These are phyloP conservation scores for Psittacara wagleri DNA, from an alignment of 2,113 vertebrate genomes.

Conservation along the genomic window DNA sequence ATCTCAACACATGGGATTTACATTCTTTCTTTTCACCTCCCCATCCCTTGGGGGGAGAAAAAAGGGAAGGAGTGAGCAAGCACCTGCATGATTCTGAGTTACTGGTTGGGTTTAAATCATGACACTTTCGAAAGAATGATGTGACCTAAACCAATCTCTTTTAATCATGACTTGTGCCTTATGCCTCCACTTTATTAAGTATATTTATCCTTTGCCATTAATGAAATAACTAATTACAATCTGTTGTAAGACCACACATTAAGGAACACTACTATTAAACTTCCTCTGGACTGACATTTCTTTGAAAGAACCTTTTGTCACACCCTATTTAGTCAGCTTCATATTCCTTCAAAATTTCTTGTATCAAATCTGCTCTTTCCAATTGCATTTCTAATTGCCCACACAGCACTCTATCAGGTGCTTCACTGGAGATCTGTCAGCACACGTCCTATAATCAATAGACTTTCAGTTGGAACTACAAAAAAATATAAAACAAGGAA, in stretches of 20 bases:
- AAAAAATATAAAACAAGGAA: background rate
- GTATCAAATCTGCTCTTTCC: background rate
- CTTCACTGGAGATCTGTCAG: background rate
- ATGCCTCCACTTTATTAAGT: background rate
- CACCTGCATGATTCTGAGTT: background rate
- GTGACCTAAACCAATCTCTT: background rate
- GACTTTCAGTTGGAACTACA: background rate
- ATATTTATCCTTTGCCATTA: background rate
- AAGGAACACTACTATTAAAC: background rate
- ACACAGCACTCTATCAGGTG: background rate
- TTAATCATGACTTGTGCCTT: background rate
- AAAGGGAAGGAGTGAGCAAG: background rate
- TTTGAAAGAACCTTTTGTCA: background rate
- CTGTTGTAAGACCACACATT: background rate
- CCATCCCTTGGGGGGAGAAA: background rate
- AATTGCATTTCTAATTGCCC: background rate
- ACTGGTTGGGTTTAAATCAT: background rate
- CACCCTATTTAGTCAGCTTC: background rate
- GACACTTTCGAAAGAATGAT: background rate
- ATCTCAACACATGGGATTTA: background rate
- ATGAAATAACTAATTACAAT: background rate
- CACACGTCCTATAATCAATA: background rate
- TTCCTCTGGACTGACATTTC: background rate
- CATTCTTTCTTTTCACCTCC: background rate
- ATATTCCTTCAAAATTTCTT: background rate